Conservation (phyloP, 2,113 vertebrate species). For the Erythrocebus patas region DNA sequence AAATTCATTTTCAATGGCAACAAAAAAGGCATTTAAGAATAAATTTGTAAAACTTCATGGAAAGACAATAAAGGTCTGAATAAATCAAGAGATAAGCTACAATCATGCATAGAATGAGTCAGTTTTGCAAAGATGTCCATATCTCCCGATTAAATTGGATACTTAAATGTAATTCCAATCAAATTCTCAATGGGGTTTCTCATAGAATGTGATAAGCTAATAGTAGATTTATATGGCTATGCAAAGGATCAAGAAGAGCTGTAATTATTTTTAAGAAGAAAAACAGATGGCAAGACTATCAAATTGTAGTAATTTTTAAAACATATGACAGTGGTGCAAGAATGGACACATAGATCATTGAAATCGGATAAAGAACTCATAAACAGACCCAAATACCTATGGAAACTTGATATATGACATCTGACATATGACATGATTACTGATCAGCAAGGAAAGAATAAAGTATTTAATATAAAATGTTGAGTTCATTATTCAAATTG, state of each 20-base stretch:
- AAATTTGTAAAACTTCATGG: background rate
- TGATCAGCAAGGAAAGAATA: background rate
- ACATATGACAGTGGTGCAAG: background rate
- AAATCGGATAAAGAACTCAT: background rate
- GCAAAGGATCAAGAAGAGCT: background rate
- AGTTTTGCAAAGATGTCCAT: constrained; percentile 1
- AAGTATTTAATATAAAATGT: background rate
- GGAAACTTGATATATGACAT: background rate
- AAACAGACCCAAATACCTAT: background rate
- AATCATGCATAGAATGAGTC: background rate
- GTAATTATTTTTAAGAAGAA: background rate
- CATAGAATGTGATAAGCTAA: background rate
- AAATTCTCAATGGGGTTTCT: background rate
- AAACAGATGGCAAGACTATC: background rate
- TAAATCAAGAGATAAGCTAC: background rate
- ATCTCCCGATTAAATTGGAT: background rate
- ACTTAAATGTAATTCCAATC: background rate
- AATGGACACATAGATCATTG: constrained; percentile 6
- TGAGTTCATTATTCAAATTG: background rate
- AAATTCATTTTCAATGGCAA: background rate
- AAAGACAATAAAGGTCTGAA: background rate
- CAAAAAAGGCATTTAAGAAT: background rate
- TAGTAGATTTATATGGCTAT: background rate
- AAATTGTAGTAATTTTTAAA: constrained; percentile 30
- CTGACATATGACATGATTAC: background rate